Evolutionary conservation across 1,140 invertebrate genomes (phyloP).

Genomic region (Drosophila biarmipes): DNA sequence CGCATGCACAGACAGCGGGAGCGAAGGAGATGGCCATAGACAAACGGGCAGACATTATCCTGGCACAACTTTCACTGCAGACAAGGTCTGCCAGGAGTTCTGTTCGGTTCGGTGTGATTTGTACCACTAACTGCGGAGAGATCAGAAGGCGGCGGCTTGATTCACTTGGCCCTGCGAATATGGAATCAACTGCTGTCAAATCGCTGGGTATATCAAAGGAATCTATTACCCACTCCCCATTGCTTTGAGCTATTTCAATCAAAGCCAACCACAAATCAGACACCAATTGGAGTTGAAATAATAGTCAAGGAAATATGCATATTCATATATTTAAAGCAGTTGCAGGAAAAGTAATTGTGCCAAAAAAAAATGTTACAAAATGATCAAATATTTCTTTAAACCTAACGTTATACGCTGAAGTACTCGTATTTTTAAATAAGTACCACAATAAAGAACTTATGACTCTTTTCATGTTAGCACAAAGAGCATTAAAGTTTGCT

Average conservation of each 20-base stretch:
- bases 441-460: too few species aligned
- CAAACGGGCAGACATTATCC: slow-evolving; percentile 77
- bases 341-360: neutral
- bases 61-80: slow-evolving; percentile 76
- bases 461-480: too few species aligned
- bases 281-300: neutral
- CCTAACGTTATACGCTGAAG: too few species aligned
- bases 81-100: slow-evolving; percentile 50
- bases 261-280: slow-evolving; percentile 52
- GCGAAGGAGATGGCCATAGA: slow-evolving; percentile 44
- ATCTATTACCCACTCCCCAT: slow-evolving; percentile 32
- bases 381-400: too few species aligned
- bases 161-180: slow-evolving; percentile 8
- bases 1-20: slow-evolving; percentile 63
- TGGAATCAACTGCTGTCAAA: slow-evolving; percentile 39
- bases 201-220: slow-evolving; percentile 24
- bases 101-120: slow-evolving; percentile 54
- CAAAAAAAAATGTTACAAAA: too few species aligned
- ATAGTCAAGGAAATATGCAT: neutral
- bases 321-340: neutral
- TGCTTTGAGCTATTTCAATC: slow-evolving; percentile 45
- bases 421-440: too few species aligned
- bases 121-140: slow-evolving; percentile 38
- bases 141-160: slow-evolving; percentile 5
- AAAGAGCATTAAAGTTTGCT: too few species aligned